Base-by-base conservation (phyloP, 2,888 invertebrate species). In the Phasia obesa region DNA sequence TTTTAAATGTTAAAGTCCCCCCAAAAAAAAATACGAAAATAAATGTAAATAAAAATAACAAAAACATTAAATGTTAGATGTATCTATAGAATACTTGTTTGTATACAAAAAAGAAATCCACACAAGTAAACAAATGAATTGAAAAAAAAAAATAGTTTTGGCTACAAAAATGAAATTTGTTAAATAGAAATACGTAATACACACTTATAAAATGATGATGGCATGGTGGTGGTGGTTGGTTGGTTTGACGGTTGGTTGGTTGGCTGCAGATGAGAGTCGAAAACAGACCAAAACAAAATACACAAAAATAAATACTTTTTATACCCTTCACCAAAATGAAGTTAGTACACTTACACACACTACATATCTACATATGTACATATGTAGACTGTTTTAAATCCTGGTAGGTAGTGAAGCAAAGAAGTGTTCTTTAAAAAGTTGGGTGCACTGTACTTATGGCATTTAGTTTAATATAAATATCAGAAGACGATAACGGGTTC, bases 1-100 rank as follows among this genome's bases (percentile, higher is more conserved):
- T 42, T 42, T 57, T 11, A 67, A 79, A 71, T 67, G 83, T 83
- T 83, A 71, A 79, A 76, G 75, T 73, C 79, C 35, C 35, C 35
- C 5, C 78, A 31, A 62, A 55, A 76, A 71, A 64, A 71, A 60
- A n/a, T 17, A 25, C 19, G 55, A 59, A 53, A 57, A 65, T n/a
- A 53, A 55, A 47, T 76, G 17, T 69, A 70, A 70, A 44, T 27
- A 62, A 27, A 1, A 44, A 25, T 9, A 55, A 27, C 17, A 60
- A 59, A 80, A 49, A 60, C 51, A 69, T 31, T 59, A 49, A 67
- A 59, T 71, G 49, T 64, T 70, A 76, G 49, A 69, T 62, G 25
- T 35, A 60, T 59, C 44, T 75, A 23, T 38, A 25, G 44, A 64
- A 70, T 49, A 65, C 47, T 57, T 60, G 60, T 73, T 57, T 21